Conservation (phyloP, 2,113 vertebrate genomes). For the Nansenia antarctica region DNA sequence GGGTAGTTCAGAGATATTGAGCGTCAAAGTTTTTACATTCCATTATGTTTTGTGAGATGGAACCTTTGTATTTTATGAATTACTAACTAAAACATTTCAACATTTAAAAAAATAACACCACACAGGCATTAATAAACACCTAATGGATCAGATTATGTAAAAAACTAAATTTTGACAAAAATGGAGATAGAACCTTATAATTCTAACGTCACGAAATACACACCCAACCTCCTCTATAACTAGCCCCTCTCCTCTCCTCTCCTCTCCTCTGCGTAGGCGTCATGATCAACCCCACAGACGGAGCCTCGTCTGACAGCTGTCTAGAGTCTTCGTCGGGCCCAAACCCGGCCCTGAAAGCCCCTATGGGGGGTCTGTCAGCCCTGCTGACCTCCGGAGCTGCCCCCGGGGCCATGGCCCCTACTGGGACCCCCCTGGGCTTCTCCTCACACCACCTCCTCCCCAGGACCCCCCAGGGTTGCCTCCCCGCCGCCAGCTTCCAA, state of each 20-base stretch:
- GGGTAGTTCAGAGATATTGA: no score
- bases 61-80: no score
- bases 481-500: constrained; percentile 85
- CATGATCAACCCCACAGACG: constrained; percentile 83
- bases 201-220: no score
- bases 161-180: no score
- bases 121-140: no score
- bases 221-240: no score
- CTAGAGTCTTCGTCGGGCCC: constrained; percentile 81
- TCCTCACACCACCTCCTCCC: constrained; percentile 86
- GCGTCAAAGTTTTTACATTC: no score
- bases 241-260: neutral
- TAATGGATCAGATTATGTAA: no score
- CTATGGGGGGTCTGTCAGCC: constrained; percentile 70
- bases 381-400: constrained; percentile 70
- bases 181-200: no score
- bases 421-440: constrained; percentile 77
- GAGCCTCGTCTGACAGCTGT: constrained; percentile 90
- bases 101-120: no score
- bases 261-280: constrained; percentile 75
- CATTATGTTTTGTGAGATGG: no score
- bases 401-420: constrained; percentile 66
- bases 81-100: no score
- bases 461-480: constrained; percentile 82
- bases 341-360: constrained; percentile 52